Conservation (phyloP, 2,888 invertebrate species). For the Anarsia innoxiella region DNA sequence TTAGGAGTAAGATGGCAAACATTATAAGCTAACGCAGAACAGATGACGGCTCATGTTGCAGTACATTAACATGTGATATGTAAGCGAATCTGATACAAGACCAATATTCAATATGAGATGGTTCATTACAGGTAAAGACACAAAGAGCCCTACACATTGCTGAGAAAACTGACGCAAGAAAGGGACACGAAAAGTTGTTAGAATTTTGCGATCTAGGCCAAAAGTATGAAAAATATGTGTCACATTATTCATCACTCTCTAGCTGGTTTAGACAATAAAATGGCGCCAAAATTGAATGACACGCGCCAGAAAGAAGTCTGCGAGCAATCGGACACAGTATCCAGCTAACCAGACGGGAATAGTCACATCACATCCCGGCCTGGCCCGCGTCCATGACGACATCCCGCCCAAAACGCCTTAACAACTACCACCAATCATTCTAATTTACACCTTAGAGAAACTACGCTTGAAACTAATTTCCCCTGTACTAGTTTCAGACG, state of each 20-base stretch:
- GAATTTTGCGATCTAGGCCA: too few relatives aligned
- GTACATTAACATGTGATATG: too few relatives aligned
- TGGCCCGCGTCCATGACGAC: constrained; percentile 63
- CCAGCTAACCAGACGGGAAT: constrained; percentile 69
- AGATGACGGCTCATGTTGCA: too few relatives aligned
- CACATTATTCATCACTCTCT: background rate
- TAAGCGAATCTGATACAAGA: too few relatives aligned
- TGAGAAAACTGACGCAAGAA: too few relatives aligned
- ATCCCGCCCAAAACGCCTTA: constrained; percentile 31
- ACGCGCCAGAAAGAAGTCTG: constrained; percentile 50
- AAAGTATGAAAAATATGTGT: too few relatives aligned
- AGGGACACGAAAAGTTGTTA: too few relatives aligned
- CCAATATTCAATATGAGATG: too few relatives aligned
- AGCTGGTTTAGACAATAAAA: constrained; percentile 21
- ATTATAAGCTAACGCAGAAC: too few relatives aligned
- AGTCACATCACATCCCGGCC: constrained; percentile 69
- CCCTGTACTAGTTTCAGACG: constrained; percentile 34
- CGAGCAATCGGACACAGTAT: constrained; percentile 52
- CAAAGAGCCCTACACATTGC: too few relatives aligned
- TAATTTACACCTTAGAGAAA: constrained; percentile 45
- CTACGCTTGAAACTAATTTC: constrained; percentile 33
- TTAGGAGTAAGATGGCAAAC: too few relatives aligned
- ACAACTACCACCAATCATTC: constrained; percentile 16
- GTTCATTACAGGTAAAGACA: too few relatives aligned
- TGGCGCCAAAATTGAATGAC: constrained; percentile 53